phyloP scores from a whole-genome alignment of 2,797 vertebrate species.

The Xyrichtys novacula region DNA sequence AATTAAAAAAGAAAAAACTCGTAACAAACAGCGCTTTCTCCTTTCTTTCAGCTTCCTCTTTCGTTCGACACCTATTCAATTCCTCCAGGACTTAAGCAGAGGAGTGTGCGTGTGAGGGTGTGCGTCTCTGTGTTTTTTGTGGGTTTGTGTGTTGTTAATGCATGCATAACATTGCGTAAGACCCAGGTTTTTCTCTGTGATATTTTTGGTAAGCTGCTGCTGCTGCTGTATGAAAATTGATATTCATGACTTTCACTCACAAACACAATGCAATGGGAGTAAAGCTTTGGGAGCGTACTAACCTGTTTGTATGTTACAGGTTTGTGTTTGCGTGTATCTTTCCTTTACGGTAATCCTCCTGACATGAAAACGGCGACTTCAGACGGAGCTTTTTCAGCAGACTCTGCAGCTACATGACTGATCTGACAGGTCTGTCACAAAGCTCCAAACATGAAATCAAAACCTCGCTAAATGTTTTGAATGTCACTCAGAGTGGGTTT shows the following conservation, averaged over 20 bases:
- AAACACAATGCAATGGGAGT: conserved; percentile 11
- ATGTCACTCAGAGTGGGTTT: not conserved
- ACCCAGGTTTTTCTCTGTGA: conserved; percentile 9
- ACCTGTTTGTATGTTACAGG: not conserved
- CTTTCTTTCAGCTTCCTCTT: not conserved
- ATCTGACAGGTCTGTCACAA: not conserved
- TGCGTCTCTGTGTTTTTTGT: not conserved
- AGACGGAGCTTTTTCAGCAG: not conserved
- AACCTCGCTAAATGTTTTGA: not conserved
- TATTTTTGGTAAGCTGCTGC: conserved; percentile 43
- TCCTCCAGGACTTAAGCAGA: conserved; percentile 37
- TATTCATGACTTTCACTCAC: conserved; percentile 46
- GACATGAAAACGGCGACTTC: not conserved
- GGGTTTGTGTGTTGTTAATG: not conserved
- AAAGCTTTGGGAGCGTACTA: not conserved
- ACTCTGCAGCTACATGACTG: not conserved
- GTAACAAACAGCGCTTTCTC: not conserved
- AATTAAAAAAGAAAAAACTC: not conserved
- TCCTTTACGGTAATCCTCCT: not conserved
- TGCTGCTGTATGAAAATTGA: conserved; percentile 33
- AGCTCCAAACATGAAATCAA: not conserved
- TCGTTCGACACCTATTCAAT: conserved; percentile 30
- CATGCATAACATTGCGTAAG: conserved; percentile 18
- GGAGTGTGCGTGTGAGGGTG: conserved; percentile 3
- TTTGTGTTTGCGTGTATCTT: not conserved